Percentiles rank a stretch among this genome's conserved stretches.
phyloP scores from a whole-genome alignment of 2,113 vertebrate species.

The Carlito syrichta region DNA sequence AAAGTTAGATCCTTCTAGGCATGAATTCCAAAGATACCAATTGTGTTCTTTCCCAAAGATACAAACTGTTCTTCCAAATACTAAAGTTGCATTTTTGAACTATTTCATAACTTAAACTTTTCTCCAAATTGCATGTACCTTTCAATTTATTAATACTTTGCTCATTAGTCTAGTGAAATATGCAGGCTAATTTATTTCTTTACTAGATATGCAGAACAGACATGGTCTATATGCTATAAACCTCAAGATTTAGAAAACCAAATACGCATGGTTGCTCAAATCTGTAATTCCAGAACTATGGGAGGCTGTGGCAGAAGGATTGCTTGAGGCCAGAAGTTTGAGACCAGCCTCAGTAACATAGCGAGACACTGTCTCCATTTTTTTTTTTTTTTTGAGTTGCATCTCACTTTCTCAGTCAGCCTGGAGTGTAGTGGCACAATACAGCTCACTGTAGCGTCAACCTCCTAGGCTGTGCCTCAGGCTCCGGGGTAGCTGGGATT shows the following conservation, averaged over 20 bases:
- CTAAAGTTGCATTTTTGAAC: neutral
- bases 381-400: no score
- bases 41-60: neutral
- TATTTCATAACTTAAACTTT: neutral
- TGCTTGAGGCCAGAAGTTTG: no score
- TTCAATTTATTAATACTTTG: neutral
- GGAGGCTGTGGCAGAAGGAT: no score
- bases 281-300: no score
- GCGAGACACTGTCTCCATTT: no score
- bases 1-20: neutral
- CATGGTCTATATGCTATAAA: fast-evolving
- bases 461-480: no score
- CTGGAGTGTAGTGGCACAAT: no score
- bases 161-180: neutral
- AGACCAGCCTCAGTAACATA: no score
- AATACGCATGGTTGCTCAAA: no score
- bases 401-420: no score
- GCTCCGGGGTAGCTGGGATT: no score
- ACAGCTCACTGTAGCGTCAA: no score
- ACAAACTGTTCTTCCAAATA: neutral
- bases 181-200: neutral
- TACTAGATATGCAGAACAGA: neutral
- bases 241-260: neutral
- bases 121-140: neutral
- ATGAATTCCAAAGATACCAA: neutral